Evolutionary conservation across 1,140 invertebrate species (phyloP).

Genomic region (Oreohelix idahoensis): DNA sequence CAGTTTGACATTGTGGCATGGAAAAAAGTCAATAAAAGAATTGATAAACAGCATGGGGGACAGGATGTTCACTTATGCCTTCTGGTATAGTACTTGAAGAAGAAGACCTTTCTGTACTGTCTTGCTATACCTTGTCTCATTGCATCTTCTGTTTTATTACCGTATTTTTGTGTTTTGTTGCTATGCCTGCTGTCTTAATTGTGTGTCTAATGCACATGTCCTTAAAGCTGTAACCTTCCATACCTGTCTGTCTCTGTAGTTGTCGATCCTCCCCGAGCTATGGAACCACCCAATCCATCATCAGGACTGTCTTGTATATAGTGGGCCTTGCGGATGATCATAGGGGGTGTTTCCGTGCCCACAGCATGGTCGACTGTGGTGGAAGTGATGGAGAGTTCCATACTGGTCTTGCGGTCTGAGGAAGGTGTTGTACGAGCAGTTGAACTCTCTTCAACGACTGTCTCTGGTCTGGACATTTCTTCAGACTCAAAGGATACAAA

Average conservation of each 20-base stretch:
- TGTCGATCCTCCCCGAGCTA: slow-evolving; percentile 60
- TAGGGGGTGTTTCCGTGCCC: slow-evolving; percentile 51
- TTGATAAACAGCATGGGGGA: too few relatives aligned
- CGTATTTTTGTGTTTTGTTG: too few relatives aligned
- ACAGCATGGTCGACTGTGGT: slow-evolving; percentile 53
- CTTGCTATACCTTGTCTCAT: too few relatives aligned
- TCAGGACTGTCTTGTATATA: slow-evolving; percentile 64
- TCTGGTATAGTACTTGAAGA: too few relatives aligned
- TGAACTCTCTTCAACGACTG: slow-evolving; percentile 70
- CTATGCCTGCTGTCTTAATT: too few relatives aligned
- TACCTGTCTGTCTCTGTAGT: slow-evolving; percentile 30
- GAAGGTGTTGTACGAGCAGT: slow-evolving; percentile 68
- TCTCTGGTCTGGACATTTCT: slow-evolving; percentile 69
- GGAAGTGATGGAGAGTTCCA: slow-evolving; percentile 52
- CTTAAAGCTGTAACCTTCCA: too few relatives aligned
- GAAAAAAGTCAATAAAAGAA: too few relatives aligned
- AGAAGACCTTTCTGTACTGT: too few relatives aligned
- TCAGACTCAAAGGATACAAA: slow-evolving; percentile 73
- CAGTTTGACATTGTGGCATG: too few relatives aligned
- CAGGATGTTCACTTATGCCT: too few relatives aligned
- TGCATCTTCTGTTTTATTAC: too few relatives aligned
- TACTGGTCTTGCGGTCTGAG: slow-evolving; percentile 64
- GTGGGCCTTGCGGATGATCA: slow-evolving; percentile 17
- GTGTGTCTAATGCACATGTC: too few relatives aligned
- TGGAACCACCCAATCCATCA: slow-evolving; percentile 69